Evolutionary conservation across 2,888 invertebrate genomes (phyloP), one percentile per base, ranked within the genome.

Genomic region (Cheiracanthium punctorium): DNA sequence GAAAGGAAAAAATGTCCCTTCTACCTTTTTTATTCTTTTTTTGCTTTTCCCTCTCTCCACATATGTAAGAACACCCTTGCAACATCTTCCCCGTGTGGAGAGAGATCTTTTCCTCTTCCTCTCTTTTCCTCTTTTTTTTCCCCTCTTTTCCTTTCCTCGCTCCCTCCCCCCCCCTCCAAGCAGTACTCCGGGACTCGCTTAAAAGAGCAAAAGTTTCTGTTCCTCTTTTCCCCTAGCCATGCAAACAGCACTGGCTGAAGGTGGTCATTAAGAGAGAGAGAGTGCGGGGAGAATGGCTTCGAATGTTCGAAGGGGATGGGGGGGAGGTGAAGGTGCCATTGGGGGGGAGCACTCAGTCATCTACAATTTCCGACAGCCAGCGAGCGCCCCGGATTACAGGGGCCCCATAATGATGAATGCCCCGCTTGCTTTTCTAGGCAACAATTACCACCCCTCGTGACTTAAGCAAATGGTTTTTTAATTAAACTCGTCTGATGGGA

Each of bases 391-490:
- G 86, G 82, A 87, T 87, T 87, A 87, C 81, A 87, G 87, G 82
- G 87, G 82, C 73, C 77, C 74, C 2, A 48, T 69, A 82, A 87
- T 87, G 87, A 87, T 87, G 81, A 87, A 87, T 87, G 87, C 70
- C 28, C 24, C 28, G 33, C 77, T 41, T 85, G 84, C 79, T 85
- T 85, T 48, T 33, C 52, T 14, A 30, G 33, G 72, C 41, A 32
- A 69, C 74, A 79, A 79, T 80, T 79, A 74, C 79, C 76, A 20
- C 43, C 72, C n/a, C 24, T 58, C 24, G 24, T 41, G 70, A 75
- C 82, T 85, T 85, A 85, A 67, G 84, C 84, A 85, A 85, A 85
- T 85, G 84, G 84, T 85, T 85, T 85, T 85, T 85, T 85, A 85
- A 85, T 85, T 85, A 85, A 85, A 85, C 79, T 58, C 58, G 58